phyloP scores from a whole-genome alignment of 1,140 invertebrate species.

The Drosophila kepulauana region DNA sequence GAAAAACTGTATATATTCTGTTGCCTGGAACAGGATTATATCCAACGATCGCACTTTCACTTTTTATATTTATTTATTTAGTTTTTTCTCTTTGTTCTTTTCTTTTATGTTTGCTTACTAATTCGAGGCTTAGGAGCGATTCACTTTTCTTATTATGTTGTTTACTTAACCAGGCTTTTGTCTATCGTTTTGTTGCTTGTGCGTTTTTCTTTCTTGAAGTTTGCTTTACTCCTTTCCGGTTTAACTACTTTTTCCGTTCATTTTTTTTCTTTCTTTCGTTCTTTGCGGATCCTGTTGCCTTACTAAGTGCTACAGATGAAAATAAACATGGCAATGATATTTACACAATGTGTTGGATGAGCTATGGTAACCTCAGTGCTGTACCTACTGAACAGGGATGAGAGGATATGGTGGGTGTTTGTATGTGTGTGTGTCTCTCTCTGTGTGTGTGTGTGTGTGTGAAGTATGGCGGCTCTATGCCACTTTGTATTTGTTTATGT shows the following conservation, averaged over 20 bases:
- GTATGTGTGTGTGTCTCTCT: slow-evolving; percentile 8
- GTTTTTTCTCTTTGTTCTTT: slow-evolving; percentile 11
- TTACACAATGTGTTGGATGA: slow-evolving; percentile 76
- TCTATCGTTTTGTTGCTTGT: slow-evolving; percentile 29
- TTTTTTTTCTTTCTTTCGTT: slow-evolving; percentile 18
- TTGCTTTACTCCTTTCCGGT: slow-evolving; percentile 27
- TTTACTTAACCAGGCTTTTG: slow-evolving; percentile 38
- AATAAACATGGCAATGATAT: slow-evolving; percentile 82
- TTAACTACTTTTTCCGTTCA: slow-evolving; percentile 8
- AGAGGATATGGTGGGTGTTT: slow-evolving; percentile 38
- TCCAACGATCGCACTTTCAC: slow-evolving; percentile 16
- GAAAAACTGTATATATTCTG: slow-evolving; percentile 45
- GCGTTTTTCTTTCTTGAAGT: slow-evolving; percentile 43
- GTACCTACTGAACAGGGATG: background rate
- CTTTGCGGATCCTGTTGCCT: slow-evolving; percentile 44
- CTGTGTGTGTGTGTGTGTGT: slow-evolving; percentile 27
- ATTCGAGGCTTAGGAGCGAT: slow-evolving; percentile 63
- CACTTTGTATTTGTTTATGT: slow-evolving; percentile 80
- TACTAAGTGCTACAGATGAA: slow-evolving; percentile 79
- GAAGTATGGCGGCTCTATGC: slow-evolving; percentile 37
- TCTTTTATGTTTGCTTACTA: slow-evolving; percentile 53
- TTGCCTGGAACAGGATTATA: slow-evolving; percentile 13
- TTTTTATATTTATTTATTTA: slow-evolving; percentile 5
- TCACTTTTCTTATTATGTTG: slow-evolving; percentile 57
- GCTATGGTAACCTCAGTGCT: slow-evolving; percentile 56